phyloP scores from a whole-genome alignment of 2,888 invertebrate genomes.

The Cosmia pyralina region DNA sequence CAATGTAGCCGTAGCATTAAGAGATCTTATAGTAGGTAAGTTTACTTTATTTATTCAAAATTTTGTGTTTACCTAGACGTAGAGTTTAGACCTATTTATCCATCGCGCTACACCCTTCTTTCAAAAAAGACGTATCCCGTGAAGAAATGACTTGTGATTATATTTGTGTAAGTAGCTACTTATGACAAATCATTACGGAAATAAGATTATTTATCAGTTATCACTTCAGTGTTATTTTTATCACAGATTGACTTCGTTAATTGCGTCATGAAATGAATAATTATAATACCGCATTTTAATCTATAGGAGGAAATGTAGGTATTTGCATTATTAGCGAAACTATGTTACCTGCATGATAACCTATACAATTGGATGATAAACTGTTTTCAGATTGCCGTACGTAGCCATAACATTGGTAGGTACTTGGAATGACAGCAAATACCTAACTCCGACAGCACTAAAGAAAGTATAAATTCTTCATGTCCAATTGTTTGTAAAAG shows the following conservation, averaged over 20 bases:
- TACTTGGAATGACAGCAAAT: slow-evolving; percentile 24
- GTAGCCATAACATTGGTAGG: slow-evolving; percentile 31
- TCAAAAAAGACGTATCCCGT: background rate
- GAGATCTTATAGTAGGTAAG: background rate
- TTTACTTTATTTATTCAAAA: background rate
- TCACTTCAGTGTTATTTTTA: no score
- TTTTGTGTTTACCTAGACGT: no score
- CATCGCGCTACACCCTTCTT: background rate
- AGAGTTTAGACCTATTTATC: background rate
- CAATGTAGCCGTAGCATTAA: no score
- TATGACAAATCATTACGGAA: slow-evolving; percentile 4
- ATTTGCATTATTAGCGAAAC: slow-evolving; percentile 1
- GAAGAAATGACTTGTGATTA: slow-evolving; percentile 6
- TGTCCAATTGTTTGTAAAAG: slow-evolving; percentile 10
- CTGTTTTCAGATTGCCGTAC: slow-evolving; percentile 10
- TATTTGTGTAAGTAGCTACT: background rate
- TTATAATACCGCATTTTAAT: background rate
- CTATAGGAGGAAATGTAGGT: background rate
- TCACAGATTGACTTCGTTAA: background rate
- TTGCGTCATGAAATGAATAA: slow-evolving; percentile 12
- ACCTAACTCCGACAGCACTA: background rate
- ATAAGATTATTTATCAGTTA: slow-evolving; percentile 12
- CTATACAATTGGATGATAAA: background rate
- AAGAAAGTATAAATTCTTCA: slow-evolving; percentile 22
- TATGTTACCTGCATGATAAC: background rate